Base-by-base conservation (phyloP, 2,113 vertebrate species). In the Zosterops borbonicus region DNA sequence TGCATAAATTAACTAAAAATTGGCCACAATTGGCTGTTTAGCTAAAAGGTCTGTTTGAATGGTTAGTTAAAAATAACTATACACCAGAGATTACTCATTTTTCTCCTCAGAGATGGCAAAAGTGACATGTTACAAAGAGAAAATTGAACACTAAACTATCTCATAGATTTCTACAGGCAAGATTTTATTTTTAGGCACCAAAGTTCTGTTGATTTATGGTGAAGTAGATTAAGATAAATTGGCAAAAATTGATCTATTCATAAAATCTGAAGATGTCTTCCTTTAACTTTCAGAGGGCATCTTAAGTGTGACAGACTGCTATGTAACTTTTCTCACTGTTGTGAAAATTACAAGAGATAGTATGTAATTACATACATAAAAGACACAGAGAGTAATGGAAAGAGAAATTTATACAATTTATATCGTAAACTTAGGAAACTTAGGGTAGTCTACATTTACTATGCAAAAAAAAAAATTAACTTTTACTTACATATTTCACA, bases 1-100 rank as follows among this genome's bases (percentile, higher is more conserved):
- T 46, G 8, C 15, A 82, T 87, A 85, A 82, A 89, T 95, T 95
- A 92, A 68, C 52, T 59, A 60, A 81, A 92, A 87, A 71, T 33
- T 46, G 6, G 7, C 5, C 56, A 78, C 27, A 85, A 52, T 11
- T 82, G 16, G 5, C 5, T 78, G 53, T 91, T 95, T 71, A 89
- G 29, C n/a, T 84, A 53, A 92, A 91, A 82, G 20, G 1, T 12
- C 18, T 84, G 3, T 62, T 89, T 87, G 44, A 89, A 53, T 46
- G 89, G 35, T 71, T 80, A 77, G 35, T 77, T 90, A 53, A 89
- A 94, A 81, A 91, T 55, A 77, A 50, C 56, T 74, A 5, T 65
- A 55, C 59, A 73, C 28, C 16, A 82, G 46, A 75, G 47, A 47
- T 73, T 49, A n/a, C 12, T 75, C 14, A 59, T 78, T 89, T 82